Evolutionary conservation across 2,888 invertebrate genomes (phyloP), one percentile per base, ranked within the genome.

Genomic region (Dione vanillae): DNA sequence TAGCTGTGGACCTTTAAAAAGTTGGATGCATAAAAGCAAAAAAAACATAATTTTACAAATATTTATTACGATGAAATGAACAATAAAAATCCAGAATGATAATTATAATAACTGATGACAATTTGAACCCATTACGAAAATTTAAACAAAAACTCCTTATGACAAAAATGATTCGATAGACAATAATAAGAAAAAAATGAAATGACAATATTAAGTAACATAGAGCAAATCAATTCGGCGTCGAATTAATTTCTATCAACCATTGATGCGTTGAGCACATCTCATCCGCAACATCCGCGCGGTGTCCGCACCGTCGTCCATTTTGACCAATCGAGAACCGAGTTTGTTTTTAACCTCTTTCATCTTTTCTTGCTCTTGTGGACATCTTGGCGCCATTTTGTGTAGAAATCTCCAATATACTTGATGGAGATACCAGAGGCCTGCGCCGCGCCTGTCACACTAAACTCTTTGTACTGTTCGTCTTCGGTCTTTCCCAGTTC

Each of bases 401-500:
- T 93, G 90, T 97, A 96, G 94, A 98, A 98, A 77, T 96, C 95
- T 78, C 95, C 95, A 78, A 98, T 96, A 82, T 96, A 95, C 87
- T 98, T 97, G 68, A 97, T 94, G 78, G 96, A 95, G 64, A 98
- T 96, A 20, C 98, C 97, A 73, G 96, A 96, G 58, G 96, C 94
- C 80, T 96, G 95, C 37, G 97, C 96, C 77, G 98, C 95, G 71
- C 97, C 97, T 9, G 96, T 95, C 70, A 96, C 95, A 85, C 96
- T 97, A 83, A 97, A 96, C 76, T 96, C 95, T 78, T 94, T 95
- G 73, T 84, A 89, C 73, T 56, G 56, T 16, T 94, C 94, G 66
- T 95, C 95, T 3, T 84, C 86, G 58, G 73, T 78, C 35, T 69
- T 75, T 7, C 83, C 85, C 6, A 84, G 84, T 59, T 90, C 94